A percentile compares a stretch with the other conserved stretches of the same genome.
phyloP scores from a whole-genome alignment of 2,113 vertebrate species.

The Chaetops frenatus region DNA sequence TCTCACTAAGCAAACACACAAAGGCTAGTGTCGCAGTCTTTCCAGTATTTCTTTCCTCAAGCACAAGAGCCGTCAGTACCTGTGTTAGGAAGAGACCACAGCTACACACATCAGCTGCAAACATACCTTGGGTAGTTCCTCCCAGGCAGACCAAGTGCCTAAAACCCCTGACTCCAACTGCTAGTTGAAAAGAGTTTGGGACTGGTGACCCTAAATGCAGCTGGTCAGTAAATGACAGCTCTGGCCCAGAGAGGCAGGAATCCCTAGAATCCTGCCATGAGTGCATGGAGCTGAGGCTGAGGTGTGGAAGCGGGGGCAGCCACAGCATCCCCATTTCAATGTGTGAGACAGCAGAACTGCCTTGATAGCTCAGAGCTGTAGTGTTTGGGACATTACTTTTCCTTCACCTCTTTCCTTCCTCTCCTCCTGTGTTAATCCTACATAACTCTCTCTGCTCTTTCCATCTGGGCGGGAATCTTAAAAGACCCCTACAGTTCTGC shows the following conservation, averaged over 20 bases:
- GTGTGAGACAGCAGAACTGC: conserved; percentile 14
- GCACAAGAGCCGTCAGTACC: background rate
- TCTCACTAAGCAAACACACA: background rate
- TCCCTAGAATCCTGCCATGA: rapidly evolving
- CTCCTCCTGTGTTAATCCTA: conserved; percentile 25
- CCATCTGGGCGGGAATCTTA: conserved; percentile 5
- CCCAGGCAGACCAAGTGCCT: background rate
- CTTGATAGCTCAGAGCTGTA: background rate
- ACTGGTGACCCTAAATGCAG: background rate
- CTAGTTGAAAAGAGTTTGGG: background rate
- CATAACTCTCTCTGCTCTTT: conserved; percentile 20
- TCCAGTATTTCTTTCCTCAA: background rate
- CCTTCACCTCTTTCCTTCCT: conserved; percentile 24
- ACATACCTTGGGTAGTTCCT: background rate
- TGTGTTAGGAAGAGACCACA: background rate
- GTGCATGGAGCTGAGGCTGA: background rate
- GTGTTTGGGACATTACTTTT: background rate
- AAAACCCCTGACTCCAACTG: background rate
- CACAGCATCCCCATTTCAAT: background rate
- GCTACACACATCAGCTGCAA: background rate
- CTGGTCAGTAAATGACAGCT: background rate
- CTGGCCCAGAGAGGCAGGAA: background rate
- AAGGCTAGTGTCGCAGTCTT: background rate
- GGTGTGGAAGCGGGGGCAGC: background rate
- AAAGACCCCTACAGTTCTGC: conserved; percentile 39